These are phyloP conservation scores for Corapipo altera DNA, from an alignment of 2,113 vertebrate genomes.

Conservation along the genomic window DNA sequence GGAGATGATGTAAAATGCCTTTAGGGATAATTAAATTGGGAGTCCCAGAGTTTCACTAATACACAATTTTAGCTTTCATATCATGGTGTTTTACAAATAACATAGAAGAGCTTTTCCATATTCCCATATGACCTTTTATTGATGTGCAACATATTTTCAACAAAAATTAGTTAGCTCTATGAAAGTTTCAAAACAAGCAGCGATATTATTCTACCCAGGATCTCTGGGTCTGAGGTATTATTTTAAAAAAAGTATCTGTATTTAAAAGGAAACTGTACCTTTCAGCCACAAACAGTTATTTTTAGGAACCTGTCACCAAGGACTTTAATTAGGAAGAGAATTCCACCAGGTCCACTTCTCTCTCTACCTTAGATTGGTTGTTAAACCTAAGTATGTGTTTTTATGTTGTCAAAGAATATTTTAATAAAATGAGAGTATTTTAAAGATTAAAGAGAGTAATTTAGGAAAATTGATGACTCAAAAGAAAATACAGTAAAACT, in stretches of 20 bases:
- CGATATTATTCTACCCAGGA: background rate
- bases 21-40: background rate
- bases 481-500: background rate
- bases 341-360: background rate
- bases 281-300: background rate
- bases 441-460: background rate
- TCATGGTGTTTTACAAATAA: background rate
- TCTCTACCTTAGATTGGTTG: background rate
- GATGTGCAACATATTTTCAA: background rate
- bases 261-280: background rate
- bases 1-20: background rate
- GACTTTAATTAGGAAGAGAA: background rate
- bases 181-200: background rate
- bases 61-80: background rate
- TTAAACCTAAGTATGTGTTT: background rate
- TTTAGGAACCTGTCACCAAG: background rate
- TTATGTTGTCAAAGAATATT: background rate
- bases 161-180: background rate
- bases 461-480: background rate
- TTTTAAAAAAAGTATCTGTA: background rate
- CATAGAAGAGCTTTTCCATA: background rate
- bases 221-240: background rate
- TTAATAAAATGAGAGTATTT: background rate
- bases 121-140: background rate
- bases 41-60: background rate